phyloP scores from a whole-genome alignment of 2,113 vertebrate species.

The Marmota monax region DNA sequence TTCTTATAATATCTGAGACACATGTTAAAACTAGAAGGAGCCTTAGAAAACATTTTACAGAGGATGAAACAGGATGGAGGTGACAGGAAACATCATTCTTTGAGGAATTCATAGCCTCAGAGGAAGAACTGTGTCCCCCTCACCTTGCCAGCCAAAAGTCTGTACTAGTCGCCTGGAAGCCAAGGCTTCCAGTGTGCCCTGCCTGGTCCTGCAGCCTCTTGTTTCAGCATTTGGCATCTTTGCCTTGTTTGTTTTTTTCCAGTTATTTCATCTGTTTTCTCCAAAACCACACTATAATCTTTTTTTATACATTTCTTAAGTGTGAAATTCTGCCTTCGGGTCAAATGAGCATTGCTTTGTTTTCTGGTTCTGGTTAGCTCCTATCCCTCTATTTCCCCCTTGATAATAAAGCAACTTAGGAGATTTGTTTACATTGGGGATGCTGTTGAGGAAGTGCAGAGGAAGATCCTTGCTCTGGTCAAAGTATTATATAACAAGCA shows the following conservation, averaged over 20 bases:
- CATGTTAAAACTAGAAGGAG: not conserved
- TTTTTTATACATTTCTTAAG: not conserved
- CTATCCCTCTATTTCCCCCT: not conserved
- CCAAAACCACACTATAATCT: not conserved
- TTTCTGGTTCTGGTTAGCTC: not conserved
- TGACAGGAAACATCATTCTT: not conserved
- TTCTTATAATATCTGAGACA: not conserved
- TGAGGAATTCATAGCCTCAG: not conserved
- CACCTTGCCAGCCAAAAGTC: not conserved
- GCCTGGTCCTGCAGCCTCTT: not conserved
- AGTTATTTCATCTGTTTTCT: conserved; percentile 2
- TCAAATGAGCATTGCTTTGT: conserved; percentile 41
- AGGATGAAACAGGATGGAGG: not conserved
- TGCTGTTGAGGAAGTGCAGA: not conserved
- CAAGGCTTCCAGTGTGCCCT: not conserved
- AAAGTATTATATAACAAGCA: not conserved
- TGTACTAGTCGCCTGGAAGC: not conserved
- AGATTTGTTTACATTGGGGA: not conserved
- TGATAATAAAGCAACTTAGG: not conserved
- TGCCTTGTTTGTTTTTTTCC: not conserved
- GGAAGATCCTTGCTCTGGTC: not conserved
- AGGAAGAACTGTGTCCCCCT: not conserved
- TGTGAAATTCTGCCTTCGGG: not conserved
- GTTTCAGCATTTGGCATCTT: not conserved
- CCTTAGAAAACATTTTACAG: conserved; percentile 3